Conservation (phyloP, 2,113 vertebrate genomes). For the Podarcis raffonei region DNA sequence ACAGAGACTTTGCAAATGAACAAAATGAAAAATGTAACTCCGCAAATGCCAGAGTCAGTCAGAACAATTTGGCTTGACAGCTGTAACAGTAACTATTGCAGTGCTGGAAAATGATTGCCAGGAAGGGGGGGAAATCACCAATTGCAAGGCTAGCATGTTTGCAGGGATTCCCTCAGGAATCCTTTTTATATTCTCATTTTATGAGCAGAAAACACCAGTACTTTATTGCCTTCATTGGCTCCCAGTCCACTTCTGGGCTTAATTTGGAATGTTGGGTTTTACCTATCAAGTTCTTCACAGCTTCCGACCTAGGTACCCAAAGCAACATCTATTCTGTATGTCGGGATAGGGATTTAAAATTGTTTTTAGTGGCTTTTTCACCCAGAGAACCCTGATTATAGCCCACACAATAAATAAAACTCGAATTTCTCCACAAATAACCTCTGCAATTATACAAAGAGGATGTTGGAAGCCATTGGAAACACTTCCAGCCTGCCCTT, state of each 20-base stretch:
- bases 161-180: slow-evolving; percentile 46
- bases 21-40: slow-evolving; percentile 47
- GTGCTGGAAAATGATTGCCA: slow-evolving; percentile 48
- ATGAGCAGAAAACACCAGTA: no score
- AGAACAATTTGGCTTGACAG: slow-evolving; percentile 61
- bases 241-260: no score
- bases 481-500: slow-evolving; percentile 24
- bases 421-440: slow-evolving; percentile 52
- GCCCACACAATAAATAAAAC: neutral
- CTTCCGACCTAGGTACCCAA: no score
- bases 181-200: slow-evolving; percentile 49
- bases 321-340: no score
- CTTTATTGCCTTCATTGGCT: no score
- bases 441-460: slow-evolving; percentile 36
- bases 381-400: no score
- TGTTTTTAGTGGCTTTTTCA: no score
- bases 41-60: slow-evolving; percentile 54
- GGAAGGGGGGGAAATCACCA: slow-evolving; percentile 50
- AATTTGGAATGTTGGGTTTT: no score
- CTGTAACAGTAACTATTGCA: slow-evolving; percentile 55
- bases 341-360: no score
- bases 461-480: slow-evolving; percentile 18
- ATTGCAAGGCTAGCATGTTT: slow-evolving; percentile 48
- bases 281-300: no score
- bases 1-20: slow-evolving; percentile 10